phyloP scores from a whole-genome alignment of 1,140 invertebrate genomes.

The Mya arenaria region DNA sequence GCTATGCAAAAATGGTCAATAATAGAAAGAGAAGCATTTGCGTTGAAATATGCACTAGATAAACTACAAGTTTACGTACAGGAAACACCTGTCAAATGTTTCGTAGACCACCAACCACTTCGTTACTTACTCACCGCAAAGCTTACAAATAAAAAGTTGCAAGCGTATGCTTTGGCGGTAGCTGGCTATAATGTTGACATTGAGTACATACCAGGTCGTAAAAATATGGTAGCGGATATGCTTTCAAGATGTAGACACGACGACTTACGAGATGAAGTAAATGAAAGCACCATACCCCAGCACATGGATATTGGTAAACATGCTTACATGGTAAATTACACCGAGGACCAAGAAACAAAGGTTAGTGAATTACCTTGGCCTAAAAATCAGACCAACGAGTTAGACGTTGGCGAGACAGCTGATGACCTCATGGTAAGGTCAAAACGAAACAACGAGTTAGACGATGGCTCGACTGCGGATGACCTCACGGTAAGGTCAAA shows the following conservation, averaged over 20 bases:
- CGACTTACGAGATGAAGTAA: neutral
- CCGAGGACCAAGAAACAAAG: neutral
- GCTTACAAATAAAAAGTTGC: constrained; percentile 61
- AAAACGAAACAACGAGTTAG: too few relatives aligned
- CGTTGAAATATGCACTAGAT: constrained; percentile 64
- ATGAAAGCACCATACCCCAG: neutral
- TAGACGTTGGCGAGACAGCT: neutral
- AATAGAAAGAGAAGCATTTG: constrained; percentile 64
- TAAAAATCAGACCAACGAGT: neutral
- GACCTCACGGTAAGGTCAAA: too few relatives aligned
- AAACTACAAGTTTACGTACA: constrained; percentile 70
- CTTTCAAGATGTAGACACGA: constrained; percentile 19
- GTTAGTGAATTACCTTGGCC: too few relatives aligned
- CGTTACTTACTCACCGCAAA: constrained; percentile 49
- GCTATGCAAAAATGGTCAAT: constrained; percentile 48
- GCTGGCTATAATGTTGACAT: constrained; percentile 49
- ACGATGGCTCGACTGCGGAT: too few relatives aligned
- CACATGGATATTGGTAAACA: neutral
- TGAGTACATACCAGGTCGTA: constrained; percentile 31
- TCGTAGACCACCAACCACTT: constrained; percentile 65
- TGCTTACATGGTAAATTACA: neutral
- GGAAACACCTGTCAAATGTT: constrained; percentile 54
- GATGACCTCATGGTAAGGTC: too few relatives aligned
- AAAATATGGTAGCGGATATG: constrained; percentile 52
- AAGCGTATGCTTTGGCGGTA: constrained; percentile 57